Percentiles rank a stretch among this genome's conserved stretches.
Conservation (phyloP, 2,113 vertebrate species). For the Buteo buteo region DNA sequence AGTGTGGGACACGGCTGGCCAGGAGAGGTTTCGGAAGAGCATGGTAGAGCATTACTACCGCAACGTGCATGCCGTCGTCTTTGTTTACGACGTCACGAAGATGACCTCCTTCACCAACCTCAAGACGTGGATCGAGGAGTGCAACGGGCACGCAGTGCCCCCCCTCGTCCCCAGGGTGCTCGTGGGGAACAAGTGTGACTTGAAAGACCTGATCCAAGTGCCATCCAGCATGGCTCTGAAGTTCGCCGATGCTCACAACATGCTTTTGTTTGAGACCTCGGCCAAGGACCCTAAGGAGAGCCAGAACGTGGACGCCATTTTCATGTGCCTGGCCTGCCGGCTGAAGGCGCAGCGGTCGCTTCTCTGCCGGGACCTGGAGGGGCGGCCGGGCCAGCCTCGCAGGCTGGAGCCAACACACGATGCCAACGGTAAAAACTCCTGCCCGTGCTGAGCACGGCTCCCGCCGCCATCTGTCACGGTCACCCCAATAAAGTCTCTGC, state of each 20-base stretch:
- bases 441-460: conserved; percentile 82
- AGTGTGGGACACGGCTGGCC: too few species aligned
- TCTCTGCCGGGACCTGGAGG: conserved; percentile 86
- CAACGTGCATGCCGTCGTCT: too few species aligned
- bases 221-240: conserved; percentile 92
- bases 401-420: conserved; percentile 78
- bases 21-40: too few species aligned
- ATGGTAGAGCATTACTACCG: too few species aligned
- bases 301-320: conserved; percentile 95
- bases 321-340: conserved; percentile 95
- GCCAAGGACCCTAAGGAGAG: conserved; percentile 96
- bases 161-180: conserved; percentile 90
- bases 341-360: conserved; percentile 95
- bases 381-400: conserved; percentile 83
- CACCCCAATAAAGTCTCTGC: conserved; percentile 40
- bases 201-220: conserved; percentile 92
- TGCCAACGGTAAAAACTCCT: conserved; percentile 76
- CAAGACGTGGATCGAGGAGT: too few species aligned
- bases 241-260: conserved; percentile 94
- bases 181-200: conserved; percentile 98
- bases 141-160: conserved; percentile 66
- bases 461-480: not conserved
- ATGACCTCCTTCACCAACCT: too few species aligned
- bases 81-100: too few species aligned
- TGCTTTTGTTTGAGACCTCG: conserved; percentile 97